phyloP scores from a whole-genome alignment of 2,888 invertebrate species.

The Spodoptera picta region DNA sequence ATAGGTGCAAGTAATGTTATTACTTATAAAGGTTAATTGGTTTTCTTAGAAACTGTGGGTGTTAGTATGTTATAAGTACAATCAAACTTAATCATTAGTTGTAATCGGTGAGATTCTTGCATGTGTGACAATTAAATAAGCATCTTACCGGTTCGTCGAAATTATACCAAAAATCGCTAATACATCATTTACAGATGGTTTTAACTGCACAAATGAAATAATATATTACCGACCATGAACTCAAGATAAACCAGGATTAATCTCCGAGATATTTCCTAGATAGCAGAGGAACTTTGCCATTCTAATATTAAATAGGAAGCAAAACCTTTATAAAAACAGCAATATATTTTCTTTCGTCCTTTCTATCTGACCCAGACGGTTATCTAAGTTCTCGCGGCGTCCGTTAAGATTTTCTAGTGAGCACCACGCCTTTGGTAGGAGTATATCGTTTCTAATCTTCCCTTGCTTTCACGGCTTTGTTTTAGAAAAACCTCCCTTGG shows the following conservation, averaged over 20 bases:
- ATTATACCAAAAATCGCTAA: too few species aligned
- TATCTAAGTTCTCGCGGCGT: constrained; percentile 63
- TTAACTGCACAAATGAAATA: too few species aligned
- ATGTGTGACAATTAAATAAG: neutral
- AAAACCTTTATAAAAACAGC: constrained; percentile 41
- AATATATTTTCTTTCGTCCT: constrained; percentile 54
- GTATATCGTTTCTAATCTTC: constrained; percentile 79
- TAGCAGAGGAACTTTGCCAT: constrained; percentile 7
- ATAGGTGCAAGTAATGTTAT: too few species aligned
- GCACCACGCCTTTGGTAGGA: constrained; percentile 70
- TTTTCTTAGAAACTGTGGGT: too few species aligned
- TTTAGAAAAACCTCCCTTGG: constrained; percentile 76
- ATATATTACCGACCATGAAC: too few species aligned
- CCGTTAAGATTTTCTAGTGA: constrained; percentile 68
- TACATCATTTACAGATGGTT: too few species aligned
- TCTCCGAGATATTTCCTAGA: constrained; percentile 21
- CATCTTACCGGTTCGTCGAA: too few species aligned
- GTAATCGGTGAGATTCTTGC: neutral
- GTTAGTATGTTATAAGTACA: too few species aligned
- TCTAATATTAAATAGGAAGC: constrained; percentile 34
- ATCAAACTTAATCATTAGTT: too few species aligned
- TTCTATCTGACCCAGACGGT: constrained; percentile 62
- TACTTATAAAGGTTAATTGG: too few species aligned
- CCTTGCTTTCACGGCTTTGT: constrained; percentile 79
- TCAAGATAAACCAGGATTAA: constrained; percentile 5